phyloP scores from a whole-genome alignment of 2,113 vertebrate species.

The Eretmochelys imbricata region DNA sequence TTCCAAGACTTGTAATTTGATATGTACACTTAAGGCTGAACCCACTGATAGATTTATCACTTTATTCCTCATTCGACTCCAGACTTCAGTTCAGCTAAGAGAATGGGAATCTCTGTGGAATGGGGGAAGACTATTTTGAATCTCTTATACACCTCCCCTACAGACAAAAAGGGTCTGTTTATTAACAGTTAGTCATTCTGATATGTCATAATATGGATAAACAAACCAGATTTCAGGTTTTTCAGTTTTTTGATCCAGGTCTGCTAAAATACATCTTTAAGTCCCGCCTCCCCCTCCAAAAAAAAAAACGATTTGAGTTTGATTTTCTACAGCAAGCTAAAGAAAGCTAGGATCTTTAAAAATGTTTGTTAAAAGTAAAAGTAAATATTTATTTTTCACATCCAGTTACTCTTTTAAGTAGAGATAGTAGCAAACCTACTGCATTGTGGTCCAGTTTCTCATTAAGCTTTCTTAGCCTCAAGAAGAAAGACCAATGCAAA shows the following conservation, averaged over 20 bases:
- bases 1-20: neutral
- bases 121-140: neutral
- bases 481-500: neutral
- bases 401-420: neutral
- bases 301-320: neutral
- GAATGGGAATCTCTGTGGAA: neutral
- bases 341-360: neutral
- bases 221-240: neutral
- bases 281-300: neutral
- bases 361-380: neutral
- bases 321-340: neutral
- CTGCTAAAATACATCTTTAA: neutral
- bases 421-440: neutral
- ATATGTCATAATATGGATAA: neutral
- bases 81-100: neutral
- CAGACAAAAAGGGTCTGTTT: neutral
- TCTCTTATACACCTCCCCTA: neutral
- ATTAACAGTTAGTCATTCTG: neutral
- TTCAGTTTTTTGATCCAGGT: neutral
- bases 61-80: neutral
- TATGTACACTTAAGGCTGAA: neutral
- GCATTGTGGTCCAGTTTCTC: neutral
- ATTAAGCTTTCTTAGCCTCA: neutral
- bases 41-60: neutral
- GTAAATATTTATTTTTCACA: neutral